phyloP scores from a whole-genome alignment of 1,140 invertebrate genomes.

The Aphis gossypii region DNA sequence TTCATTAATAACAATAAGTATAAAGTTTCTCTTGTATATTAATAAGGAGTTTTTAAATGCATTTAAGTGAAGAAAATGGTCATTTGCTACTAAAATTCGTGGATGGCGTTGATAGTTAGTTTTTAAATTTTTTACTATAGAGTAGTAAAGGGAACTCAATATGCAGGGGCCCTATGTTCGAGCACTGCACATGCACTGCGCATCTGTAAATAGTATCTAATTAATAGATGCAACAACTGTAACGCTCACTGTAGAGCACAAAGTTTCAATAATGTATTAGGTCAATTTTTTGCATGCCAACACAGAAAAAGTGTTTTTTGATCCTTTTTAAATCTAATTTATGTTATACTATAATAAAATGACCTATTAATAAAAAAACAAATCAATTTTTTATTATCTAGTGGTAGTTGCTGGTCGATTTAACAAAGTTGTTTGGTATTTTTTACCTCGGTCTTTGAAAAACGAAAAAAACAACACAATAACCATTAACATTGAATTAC shows the following conservation, averaged over 20 bases:
- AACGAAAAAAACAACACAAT: not conserved
- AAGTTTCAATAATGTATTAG: not conserved
- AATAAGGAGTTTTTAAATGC: not conserved
- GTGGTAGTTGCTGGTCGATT: not conserved
- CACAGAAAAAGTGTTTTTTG: not conserved
- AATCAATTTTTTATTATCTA: not conserved
- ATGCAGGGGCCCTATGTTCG: no score
- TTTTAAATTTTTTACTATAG: not conserved
- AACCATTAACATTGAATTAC: not conserved
- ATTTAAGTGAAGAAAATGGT: not conserved
- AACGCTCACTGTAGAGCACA: not conserved
- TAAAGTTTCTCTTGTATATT: not conserved
- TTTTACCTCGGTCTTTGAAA: not conserved
- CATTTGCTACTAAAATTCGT: not conserved
- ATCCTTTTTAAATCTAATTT: not conserved
- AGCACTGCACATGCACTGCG: not conserved
- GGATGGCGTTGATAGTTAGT: not conserved
- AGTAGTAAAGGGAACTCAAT: not conserved
- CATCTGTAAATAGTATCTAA: no score
- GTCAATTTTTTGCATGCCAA: not conserved
- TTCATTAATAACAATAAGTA: rapidly evolving
- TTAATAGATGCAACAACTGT: not conserved
- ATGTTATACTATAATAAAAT: not conserved
- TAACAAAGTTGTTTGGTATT: not conserved
- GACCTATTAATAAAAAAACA: not conserved